These are phyloP conservation scores for Empis livida DNA, from an alignment of 2,888 invertebrate genomes.

Conservation along the genomic window DNA sequence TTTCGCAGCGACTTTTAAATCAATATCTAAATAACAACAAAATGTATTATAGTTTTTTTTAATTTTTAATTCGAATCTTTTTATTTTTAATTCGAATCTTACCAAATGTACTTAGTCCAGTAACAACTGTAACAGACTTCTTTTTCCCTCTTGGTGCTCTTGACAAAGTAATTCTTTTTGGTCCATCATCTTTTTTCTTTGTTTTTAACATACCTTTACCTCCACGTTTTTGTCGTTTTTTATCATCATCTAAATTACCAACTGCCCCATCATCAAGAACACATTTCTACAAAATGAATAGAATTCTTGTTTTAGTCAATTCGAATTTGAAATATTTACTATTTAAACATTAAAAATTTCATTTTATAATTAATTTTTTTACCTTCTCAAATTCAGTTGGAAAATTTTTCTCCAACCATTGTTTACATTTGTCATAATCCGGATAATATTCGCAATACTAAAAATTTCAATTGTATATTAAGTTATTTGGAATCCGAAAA, in stretches of 20 bases:
- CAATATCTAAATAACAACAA: constrained; percentile 57
- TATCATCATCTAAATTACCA: constrained; percentile 76
- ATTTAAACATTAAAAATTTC: too few species aligned
- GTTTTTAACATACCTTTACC: constrained; percentile 93
- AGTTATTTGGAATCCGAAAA: too few species aligned
- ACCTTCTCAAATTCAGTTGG: constrained; percentile 88
- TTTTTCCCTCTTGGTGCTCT: constrained; percentile 93
- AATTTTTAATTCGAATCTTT: background rate
- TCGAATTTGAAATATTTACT: too few species aligned
- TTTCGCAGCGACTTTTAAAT: constrained; percentile 94
- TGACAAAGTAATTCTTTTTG: constrained; percentile 72
- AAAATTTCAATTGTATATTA: constrained; percentile 11
- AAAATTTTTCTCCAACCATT: constrained; percentile 89
- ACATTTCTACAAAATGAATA: background rate
- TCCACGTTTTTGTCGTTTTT: constrained; percentile 91
- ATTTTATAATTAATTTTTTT: constrained; percentile 36
- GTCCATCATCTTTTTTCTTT: constrained; percentile 86
- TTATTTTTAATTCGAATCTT: constrained; percentile 14
- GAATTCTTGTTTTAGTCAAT: background rate
- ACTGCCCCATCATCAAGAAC: constrained; percentile 43
- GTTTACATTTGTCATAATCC: constrained; percentile 92
- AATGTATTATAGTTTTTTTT: background rate
- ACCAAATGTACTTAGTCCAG: constrained; percentile 92
- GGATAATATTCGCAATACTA: constrained; percentile 98
- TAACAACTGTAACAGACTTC: constrained; percentile 96